phyloP scores from a whole-genome alignment of 2,113 vertebrate genomes.

The Oenanthe melanoleuca region DNA sequence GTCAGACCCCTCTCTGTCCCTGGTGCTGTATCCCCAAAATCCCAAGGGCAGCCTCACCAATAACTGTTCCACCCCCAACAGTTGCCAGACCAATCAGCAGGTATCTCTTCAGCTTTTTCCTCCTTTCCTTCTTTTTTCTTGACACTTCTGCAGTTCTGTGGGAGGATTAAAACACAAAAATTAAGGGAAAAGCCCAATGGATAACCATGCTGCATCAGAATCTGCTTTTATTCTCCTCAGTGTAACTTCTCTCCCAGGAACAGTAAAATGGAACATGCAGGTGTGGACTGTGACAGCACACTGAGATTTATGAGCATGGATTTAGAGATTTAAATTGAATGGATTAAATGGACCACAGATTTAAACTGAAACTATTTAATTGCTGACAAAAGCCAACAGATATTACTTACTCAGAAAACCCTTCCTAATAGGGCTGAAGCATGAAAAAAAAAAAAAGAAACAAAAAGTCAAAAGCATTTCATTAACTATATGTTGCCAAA shows the following conservation, averaged over 20 bases:
- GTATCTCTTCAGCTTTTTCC: slow-evolving; percentile 85
- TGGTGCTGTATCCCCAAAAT: not conserved
- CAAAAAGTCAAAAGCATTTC: slow-evolving; percentile 31
- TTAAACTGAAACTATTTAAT: slow-evolving; percentile 10
- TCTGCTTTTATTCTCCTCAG: not conserved
- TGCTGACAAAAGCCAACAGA: slow-evolving; percentile 18
- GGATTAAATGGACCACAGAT: not conserved
- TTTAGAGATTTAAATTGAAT: slow-evolving; percentile 22
- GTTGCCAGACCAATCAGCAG: slow-evolving; percentile 93
- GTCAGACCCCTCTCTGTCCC: not conserved
- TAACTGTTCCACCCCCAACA: slow-evolving; percentile 90
- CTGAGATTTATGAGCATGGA: not conserved
- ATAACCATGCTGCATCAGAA: not conserved
- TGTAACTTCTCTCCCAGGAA: not conserved
- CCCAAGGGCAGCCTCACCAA: slow-evolving; percentile 77
- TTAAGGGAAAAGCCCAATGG: not conserved
- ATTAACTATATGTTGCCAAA: not conserved
- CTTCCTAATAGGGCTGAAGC: slow-evolving; percentile 70
- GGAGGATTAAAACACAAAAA: not conserved
- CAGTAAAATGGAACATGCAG: not conserved
- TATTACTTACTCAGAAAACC: slow-evolving; percentile 71
- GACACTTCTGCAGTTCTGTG: slow-evolving; percentile 82
- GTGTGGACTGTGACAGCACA: not conserved
- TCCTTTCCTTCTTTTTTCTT: slow-evolving; percentile 84
- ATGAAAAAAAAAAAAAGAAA: slow-evolving; percentile 58